Percentiles rank a stretch among this genome's conserved stretches.
Conservation (phyloP, 2,888 invertebrate species). For the Hemistola chrysoprasaria region DNA sequence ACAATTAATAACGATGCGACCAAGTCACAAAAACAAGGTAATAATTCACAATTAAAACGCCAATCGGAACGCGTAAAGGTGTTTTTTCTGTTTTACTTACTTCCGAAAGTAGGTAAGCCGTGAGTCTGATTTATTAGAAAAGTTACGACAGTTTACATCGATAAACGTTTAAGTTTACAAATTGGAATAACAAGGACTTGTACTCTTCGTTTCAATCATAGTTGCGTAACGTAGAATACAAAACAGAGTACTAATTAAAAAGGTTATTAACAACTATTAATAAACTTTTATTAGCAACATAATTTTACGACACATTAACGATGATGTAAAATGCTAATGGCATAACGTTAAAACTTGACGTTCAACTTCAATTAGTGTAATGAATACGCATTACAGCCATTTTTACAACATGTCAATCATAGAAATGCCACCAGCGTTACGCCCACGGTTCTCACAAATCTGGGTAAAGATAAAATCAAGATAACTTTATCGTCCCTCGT, state of each 20-base stretch:
- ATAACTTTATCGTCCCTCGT: conserved; percentile 10
- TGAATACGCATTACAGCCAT: conserved; percentile 10
- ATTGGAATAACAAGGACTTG: conserved; percentile 18
- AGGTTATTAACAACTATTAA: background rate
- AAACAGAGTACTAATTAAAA: too few relatives aligned
- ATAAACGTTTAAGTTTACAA: conserved; percentile 21
- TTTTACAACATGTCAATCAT: conserved; percentile 15
- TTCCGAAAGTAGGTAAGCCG: conserved; percentile 9
- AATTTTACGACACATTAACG: conserved; percentile 14
- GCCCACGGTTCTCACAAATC: conserved; percentile 14
- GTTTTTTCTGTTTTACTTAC: conserved; percentile 11
- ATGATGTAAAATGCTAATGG: conserved; percentile 12
- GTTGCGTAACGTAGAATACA: too few relatives aligned
- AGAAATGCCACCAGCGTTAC: conserved; percentile 10
- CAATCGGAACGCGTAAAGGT: conserved; percentile 14
- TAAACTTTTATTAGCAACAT: conserved; percentile 3
- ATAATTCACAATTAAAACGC: conserved; percentile 5
- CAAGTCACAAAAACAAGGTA: too few relatives aligned
- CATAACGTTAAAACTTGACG: conserved; percentile 7
- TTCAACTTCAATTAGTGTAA: conserved; percentile 17
- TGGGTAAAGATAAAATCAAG: conserved; percentile 1
- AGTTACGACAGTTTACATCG: conserved; percentile 28
- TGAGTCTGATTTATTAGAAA: conserved; percentile 25
- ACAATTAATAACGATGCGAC: too few relatives aligned
- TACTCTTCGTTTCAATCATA: too few relatives aligned